phyloP scores from a whole-genome alignment of 2,113 vertebrate species.

The Brachionichthys hirsutus region DNA sequence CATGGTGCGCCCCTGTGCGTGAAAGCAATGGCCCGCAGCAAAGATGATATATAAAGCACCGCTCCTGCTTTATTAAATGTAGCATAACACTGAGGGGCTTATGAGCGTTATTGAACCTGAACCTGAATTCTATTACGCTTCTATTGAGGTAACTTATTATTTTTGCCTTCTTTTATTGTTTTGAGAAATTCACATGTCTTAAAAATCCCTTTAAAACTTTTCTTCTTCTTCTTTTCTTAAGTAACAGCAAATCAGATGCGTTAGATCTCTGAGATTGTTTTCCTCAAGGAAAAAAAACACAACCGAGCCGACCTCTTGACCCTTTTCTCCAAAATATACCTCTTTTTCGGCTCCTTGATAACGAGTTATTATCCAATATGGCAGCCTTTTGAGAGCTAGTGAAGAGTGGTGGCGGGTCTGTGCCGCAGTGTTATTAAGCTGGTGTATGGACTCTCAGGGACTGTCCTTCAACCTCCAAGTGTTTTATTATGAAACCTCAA shows the following conservation, averaged over 20 bases:
- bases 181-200: neutral
- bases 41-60: conserved; percentile 15
- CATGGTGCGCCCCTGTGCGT: conserved; percentile 12
- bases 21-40: conserved; percentile 24
- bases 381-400: conserved; percentile 52
- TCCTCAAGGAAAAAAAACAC: conserved; percentile 65
- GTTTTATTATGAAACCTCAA: conserved; percentile 48
- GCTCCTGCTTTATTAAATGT: conserved; percentile 31
- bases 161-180: no score
- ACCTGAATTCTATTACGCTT: neutral
- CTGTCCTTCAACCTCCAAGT: conserved; percentile 47
- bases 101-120: conserved; percentile 23
- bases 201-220: conserved; percentile 14
- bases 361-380: conserved; percentile 75
- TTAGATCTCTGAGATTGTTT: conserved; percentile 53
- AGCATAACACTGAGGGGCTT: conserved; percentile 14
- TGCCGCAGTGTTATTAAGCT: conserved; percentile 58
- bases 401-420: conserved; percentile 47
- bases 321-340: conserved; percentile 46
- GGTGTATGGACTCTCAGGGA: conserved; percentile 50
- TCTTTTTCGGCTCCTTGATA: conserved; percentile 69
- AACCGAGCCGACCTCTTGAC: conserved; percentile 60
- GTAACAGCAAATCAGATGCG: conserved; percentile 46
- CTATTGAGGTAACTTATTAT: neutral
- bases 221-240: conserved; percentile 27